Base-by-base conservation (phyloP, 2,888 invertebrate species). In the Apoderus coryli region DNA sequence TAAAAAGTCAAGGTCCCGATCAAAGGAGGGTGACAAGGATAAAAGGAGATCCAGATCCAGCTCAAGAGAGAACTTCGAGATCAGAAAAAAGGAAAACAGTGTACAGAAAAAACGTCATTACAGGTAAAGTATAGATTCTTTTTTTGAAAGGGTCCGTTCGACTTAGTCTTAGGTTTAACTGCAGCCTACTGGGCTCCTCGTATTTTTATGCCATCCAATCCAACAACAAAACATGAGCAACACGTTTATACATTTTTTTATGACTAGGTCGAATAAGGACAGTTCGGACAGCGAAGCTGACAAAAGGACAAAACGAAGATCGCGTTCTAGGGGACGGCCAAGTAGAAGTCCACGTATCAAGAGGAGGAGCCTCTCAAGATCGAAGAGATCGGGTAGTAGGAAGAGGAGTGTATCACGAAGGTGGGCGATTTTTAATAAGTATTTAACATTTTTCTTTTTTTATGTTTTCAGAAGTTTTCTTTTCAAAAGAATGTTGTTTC, bases 41-140 rank as follows among this genome's bases (percentile, higher is more conserved):
- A 45, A 45, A 29, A 36, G 41, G 16, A 39, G 42, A 22, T 42
- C 48, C 3, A 39, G 47, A n/a, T 35, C 45, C n/a, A 53, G 46
- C 16, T 52, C 52, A 14, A 53, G 54, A 40, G 50, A 52, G 36
- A 71, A 73, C 44, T 76, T 77, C 51, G 76, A 76, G 52, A 73
- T 77, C 40, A 61, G 75, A 47, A 65, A 82, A 62, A 77, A 85
- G 61, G 72, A 77, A 58, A 67, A 82, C 58, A 67, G 85, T 57
- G 70, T 80, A 7, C 86, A 88, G 53, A 84, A 84, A 53, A 88
- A 88, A 50, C 70, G 89, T 6, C 86, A 88, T 41, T 89, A 89
- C 52, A 69, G 86, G 9, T 12, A 6, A 16, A 9, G 19, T 16
- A 7, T 6, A 16, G 19, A 16, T n/a, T n/a, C n/a, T n/a, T n/a